These are phyloP conservation scores for Lepidocyrtoides sp. DNA, from an alignment of 2,888 invertebrate species.

Conservation along the genomic window DNA sequence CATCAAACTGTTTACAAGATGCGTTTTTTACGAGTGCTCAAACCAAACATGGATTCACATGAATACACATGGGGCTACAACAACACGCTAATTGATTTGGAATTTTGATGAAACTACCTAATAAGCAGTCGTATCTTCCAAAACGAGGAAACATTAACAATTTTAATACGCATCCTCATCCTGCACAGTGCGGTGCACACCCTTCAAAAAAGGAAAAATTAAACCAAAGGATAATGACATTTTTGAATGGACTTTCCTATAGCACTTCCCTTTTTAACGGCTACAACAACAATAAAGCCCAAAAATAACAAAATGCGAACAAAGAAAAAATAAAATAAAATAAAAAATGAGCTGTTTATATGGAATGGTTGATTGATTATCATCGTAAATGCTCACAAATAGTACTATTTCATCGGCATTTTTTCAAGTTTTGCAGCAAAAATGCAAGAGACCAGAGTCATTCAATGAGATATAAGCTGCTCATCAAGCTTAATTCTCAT, in stretches of 20 bases:
- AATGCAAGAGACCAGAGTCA: no score
- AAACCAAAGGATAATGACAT: not conserved
- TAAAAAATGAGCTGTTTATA: not conserved
- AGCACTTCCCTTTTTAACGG: slow-evolving; percentile 2
- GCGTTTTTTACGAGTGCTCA: not conserved
- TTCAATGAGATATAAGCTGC: no score
- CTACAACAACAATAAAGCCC: not conserved
- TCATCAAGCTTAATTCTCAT: no score
- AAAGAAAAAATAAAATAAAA: not conserved
- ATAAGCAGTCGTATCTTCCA: no score
- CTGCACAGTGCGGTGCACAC: not conserved
- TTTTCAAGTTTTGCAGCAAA: not conserved
- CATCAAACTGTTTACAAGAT: not conserved
- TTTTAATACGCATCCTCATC: not conserved
- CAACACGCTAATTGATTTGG: no score
- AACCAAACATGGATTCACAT: not conserved
- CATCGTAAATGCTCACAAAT: not conserved
- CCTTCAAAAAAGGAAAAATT: not conserved
- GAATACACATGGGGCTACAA: no score
- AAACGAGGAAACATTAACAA: no score
- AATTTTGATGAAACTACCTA: no score
- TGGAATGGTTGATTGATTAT: slow-evolving; percentile 20
- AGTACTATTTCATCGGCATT: not conserved
- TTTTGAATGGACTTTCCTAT: not conserved
- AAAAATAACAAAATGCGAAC: not conserved